Conservation (phyloP, 30 jellyfish, hydroid and myxozoan genomes). For the Mastigias papua region DNA sequence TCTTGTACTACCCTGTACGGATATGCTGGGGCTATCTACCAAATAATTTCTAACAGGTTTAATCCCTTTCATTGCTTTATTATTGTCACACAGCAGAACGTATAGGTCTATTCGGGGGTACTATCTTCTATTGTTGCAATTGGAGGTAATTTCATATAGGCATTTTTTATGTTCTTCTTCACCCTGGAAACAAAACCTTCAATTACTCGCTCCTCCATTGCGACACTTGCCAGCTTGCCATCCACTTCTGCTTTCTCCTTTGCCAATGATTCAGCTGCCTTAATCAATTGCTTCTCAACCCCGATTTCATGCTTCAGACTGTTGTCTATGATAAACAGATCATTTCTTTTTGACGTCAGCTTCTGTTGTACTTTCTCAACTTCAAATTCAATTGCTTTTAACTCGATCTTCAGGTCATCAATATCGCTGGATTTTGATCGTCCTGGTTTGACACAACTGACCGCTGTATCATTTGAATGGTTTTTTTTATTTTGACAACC, state of each 20-base stretch:
- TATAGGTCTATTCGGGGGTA: neutral
- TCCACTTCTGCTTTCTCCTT: slow-evolving; percentile 25
- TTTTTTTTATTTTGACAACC: neutral
- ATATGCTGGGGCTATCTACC: no score
- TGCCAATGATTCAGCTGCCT: slow-evolving; percentile 16
- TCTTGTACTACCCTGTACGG: no score
- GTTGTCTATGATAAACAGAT: slow-evolving; percentile 19
- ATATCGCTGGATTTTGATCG: slow-evolving; percentile 1
- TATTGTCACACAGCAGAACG: neutral
- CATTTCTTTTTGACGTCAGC: slow-evolving; percentile 32
- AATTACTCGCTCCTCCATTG: slow-evolving; percentile 52
- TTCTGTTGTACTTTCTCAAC: slow-evolving; percentile 25
- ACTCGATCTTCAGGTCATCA: slow-evolving; percentile 37
- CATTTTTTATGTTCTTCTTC: slow-evolving; percentile 29
- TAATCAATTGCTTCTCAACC: slow-evolving; percentile 4
- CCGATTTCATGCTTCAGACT: slow-evolving; percentile 10
- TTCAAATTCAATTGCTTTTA: slow-evolving; percentile 36
- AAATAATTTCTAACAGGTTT: no score
- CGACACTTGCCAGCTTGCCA: slow-evolving; percentile 1
- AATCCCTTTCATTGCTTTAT: neutral
- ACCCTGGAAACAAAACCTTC: slow-evolving; percentile 29
- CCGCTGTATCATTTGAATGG: no score
- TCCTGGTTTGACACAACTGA: neutral
- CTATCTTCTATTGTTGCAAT: neutral
- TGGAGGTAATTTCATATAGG: slow-evolving; percentile 42